Evolutionary conservation across 2,888 invertebrate genomes (phyloP), one percentile per base, ranked within the genome.

Genomic region (Gymnoscelis rufifasciata): DNA sequence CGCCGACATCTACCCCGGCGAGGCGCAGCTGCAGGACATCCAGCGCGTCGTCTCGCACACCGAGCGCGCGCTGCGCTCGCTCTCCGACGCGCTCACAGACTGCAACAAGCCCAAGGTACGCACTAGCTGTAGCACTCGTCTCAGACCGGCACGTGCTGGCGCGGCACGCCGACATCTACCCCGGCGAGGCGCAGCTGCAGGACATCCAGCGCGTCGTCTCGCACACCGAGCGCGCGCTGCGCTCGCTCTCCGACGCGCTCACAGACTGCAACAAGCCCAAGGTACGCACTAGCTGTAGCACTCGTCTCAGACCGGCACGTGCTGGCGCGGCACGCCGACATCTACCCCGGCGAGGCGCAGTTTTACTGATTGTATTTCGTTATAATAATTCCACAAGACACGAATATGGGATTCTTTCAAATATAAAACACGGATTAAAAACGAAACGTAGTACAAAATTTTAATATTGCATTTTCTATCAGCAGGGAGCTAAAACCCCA

Each of bases 131-230:
- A n/a, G n/a, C n/a, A n/a, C n/a, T n/a, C n/a, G n/a, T n/a, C n/a
- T n/a, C n/a, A n/a, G n/a, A n/a, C n/a, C n/a, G n/a, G n/a, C n/a
- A n/a, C n/a, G n/a, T n/a, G n/a, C n/a, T n/a, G n/a, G n/a, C n/a
- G n/a, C n/a, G n/a, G n/a, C n/a, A n/a, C 81, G 93, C 95, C 0
- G 94, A 94, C 55, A 97, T 99, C 64, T 98, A 97, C 89, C 98
- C 98, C 0, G 92, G 93, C 66, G 97, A 97, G 79, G 93, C 92
- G 62, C 96, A 98, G 87, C 84, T 96, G 54, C 93, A 94, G 76
- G 92, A 93, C 43, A 96, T 98, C 47, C 98, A 98, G 80, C 93
- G 95, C 65, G 94, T 95, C 58, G 97, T 98, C n/a, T 94, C 95
- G 2, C 95, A 96, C 72, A 95, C 97, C 11, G 99, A 99, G 86